Percentiles rank a stretch among this genome's conserved stretches.
These are phyloP conservation scores for Clivina fossor DNA, from an alignment of 2,888 invertebrate genomes.

Conservation along the genomic window DNA sequence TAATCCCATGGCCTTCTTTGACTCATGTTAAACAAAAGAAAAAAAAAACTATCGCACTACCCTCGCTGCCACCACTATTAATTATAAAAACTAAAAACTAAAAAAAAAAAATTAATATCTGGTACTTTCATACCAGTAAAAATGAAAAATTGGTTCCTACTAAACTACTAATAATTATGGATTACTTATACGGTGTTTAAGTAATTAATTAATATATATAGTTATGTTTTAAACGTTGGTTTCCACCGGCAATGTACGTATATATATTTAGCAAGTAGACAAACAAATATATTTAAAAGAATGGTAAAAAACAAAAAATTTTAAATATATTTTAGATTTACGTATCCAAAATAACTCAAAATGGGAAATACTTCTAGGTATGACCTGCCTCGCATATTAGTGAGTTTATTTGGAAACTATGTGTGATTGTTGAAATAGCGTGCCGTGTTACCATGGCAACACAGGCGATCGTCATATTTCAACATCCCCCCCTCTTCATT, in stretches of 20 bases:
- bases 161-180: conserved; percentile 56
- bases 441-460: too few relatives aligned
- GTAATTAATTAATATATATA: conserved; percentile 55
- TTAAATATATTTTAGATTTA: conserved; percentile 56
- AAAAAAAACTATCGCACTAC: conserved; percentile 11
- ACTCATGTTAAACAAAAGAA: conserved; percentile 21
- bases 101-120: conserved; percentile 36
- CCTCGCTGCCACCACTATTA: conserved; percentile 30
- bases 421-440: conserved; percentile 67
- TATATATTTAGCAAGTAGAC: conserved; percentile 53
- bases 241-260: conserved; percentile 55
- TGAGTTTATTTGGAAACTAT: conserved; percentile 76
- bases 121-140: conserved; percentile 49
- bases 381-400: conserved; percentile 72
- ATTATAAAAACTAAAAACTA: conserved; percentile 29
- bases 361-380: conserved; percentile 56
- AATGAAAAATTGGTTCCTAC: conserved; percentile 56
- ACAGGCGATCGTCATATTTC: conserved; percentile 39
- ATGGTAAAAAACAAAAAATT: too few relatives aligned
- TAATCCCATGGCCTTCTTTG: neutral
- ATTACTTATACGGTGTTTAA: conserved; percentile 52
- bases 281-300: conserved; percentile 54
- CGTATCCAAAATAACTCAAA: conserved; percentile 59
- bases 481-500: conserved; percentile 35
- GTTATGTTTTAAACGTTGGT: conserved; percentile 55